Conservation (phyloP, 2,888 invertebrate species). For the Diarsia brunnea region DNA sequence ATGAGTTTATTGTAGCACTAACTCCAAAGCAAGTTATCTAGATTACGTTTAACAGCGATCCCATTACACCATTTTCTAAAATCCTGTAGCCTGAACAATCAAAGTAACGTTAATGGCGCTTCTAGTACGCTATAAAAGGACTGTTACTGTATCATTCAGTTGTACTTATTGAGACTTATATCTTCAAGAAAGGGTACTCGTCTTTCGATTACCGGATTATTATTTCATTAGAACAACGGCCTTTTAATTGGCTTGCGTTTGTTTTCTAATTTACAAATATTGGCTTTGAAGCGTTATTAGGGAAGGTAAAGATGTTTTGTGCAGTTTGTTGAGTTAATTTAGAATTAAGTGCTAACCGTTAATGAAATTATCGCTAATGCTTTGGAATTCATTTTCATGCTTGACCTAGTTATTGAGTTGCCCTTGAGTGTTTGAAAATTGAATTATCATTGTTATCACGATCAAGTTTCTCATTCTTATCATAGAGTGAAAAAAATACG, state of each 20-base stretch:
- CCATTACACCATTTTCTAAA: slow-evolving; percentile 37
- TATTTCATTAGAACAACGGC: slow-evolving; percentile 74
- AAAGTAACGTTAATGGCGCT: slow-evolving; percentile 46
- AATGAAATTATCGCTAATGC: slow-evolving; percentile 5
- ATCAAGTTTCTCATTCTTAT: not conserved
- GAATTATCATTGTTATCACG: not conserved
- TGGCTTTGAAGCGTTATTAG: slow-evolving; percentile 34
- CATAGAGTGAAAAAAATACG: not conserved
- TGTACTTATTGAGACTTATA: slow-evolving; percentile 72
- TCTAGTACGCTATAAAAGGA: slow-evolving; percentile 56
- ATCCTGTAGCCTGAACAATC: slow-evolving; percentile 38
- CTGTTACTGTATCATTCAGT: slow-evolving; percentile 54
- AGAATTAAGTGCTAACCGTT: slow-evolving; percentile 9
- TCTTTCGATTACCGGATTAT: slow-evolving; percentile 76
- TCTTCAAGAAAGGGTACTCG: slow-evolving; percentile 66
- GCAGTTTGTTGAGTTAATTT: slow-evolving; percentile 2
- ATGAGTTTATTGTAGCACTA: slow-evolving; percentile 12
- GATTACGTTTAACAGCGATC: slow-evolving; percentile 31
- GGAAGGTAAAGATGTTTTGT: slow-evolving; percentile 28
- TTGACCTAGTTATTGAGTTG: not conserved
- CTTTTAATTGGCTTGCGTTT: slow-evolving; percentile 67
- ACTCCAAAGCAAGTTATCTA: slow-evolving; percentile 18
- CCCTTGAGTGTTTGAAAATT: not conserved
- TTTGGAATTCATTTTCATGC: not conserved
- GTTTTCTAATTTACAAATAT: slow-evolving; percentile 55